Evolutionary conservation across 1,140 invertebrate species (phyloP).

Genomic region (Ericerus pela): DNA sequence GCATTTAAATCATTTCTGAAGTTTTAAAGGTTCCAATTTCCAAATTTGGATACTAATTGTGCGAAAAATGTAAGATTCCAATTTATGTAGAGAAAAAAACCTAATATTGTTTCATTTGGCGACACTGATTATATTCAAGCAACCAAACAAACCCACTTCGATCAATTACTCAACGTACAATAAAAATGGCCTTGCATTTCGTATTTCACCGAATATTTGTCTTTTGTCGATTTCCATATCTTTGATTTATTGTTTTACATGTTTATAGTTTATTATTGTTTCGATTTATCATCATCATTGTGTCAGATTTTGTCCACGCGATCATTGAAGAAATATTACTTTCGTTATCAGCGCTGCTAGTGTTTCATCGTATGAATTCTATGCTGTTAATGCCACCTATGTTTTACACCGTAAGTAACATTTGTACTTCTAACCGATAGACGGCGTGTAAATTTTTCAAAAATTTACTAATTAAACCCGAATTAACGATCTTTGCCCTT

Average conservation of each 20-base stretch:
- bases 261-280: too few species aligned
- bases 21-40: too few species aligned
- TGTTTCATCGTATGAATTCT: conserved; percentile 1
- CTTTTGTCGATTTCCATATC: background rate
- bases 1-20: too few species aligned
- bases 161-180: background rate
- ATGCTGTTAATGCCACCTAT: conserved; percentile 9
- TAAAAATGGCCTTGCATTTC: background rate
- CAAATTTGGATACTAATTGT: too few species aligned
- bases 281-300: background rate
- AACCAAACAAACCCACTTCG: too few species aligned
- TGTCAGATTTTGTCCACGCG: background rate
- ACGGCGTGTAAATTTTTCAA: conserved; percentile 5
- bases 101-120: too few species aligned
- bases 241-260: background rate
- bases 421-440: conserved; percentile 7
- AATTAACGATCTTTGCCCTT: too few species aligned
- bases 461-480: too few species aligned
- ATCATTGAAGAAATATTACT: background rate
- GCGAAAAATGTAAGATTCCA: too few species aligned
- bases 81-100: too few species aligned
- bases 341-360: background rate
- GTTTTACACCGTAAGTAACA: background rate
- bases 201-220: background rate
- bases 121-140: too few species aligned